Percentiles rank a stretch among this genome's conserved stretches.
phyloP scores from a whole-genome alignment of 2,888 invertebrate species.

The Abrostola tripartita region DNA sequence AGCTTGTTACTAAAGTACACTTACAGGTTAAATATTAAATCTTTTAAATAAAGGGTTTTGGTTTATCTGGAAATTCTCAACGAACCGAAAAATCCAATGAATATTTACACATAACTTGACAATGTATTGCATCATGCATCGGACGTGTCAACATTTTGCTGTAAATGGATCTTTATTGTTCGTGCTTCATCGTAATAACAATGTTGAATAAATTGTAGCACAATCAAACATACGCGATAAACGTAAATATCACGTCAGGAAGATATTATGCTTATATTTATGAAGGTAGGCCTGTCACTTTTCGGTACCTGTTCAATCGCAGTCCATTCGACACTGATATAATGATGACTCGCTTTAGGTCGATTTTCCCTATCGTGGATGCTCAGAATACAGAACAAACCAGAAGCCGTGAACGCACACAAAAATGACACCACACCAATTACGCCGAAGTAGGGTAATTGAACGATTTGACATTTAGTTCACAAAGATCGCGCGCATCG shows the following conservation, averaged over 20 bases:
- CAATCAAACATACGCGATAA: slow-evolving; percentile 52
- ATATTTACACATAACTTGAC: background rate
- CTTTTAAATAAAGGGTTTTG: too few species aligned
- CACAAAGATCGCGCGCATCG: too few species aligned
- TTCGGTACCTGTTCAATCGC: background rate
- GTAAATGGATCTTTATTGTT: slow-evolving; percentile 65
- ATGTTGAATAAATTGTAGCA: slow-evolving; percentile 58
- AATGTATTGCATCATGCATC: slow-evolving; percentile 50
- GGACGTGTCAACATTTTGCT: slow-evolving; percentile 67
- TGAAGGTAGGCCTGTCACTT: slow-evolving; percentile 1
- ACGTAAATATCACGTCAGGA: slow-evolving; percentile 40
- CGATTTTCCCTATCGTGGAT: too few species aligned
- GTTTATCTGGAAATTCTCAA: too few species aligned
- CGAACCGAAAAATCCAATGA: too few species aligned
- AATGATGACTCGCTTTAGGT: background rate
- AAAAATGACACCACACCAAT: too few species aligned
- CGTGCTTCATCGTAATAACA: slow-evolving; percentile 68
- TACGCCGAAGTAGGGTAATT: too few species aligned
- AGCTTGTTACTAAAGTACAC: too few species aligned
- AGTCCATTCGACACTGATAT: background rate
- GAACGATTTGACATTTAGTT: too few species aligned
- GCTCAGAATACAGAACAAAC: too few species aligned
- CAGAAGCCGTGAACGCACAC: too few species aligned
- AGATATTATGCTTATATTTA: slow-evolving; percentile 20
- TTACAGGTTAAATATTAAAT: too few species aligned